Evolutionary conservation across 2,797 vertebrate genomes (phyloP).

Genomic region (Cynodonichthys magdalenae): DNA sequence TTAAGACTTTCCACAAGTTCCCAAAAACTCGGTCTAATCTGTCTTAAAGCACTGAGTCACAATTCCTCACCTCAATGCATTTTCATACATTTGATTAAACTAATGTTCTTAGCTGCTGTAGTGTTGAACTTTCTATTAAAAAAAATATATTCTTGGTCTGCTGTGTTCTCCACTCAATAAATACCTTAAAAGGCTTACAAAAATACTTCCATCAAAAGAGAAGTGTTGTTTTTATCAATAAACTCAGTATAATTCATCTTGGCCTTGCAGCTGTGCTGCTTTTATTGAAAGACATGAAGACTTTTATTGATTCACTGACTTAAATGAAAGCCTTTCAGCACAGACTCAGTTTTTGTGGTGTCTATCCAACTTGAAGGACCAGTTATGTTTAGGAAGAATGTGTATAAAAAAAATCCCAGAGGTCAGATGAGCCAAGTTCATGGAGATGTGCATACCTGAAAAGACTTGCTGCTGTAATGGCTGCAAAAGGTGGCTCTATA

Average conservation of each 20-base stretch:
- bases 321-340: neutral
- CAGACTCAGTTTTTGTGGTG: neutral
- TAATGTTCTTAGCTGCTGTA: conserved; percentile 6
- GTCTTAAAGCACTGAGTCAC: neutral
- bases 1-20: neutral
- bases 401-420: too few relatives aligned
- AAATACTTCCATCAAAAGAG: too few relatives aligned
- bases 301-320: neutral
- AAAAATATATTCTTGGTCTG: neutral
- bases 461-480: too few relatives aligned
- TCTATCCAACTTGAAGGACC: too few relatives aligned
- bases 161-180: conserved; percentile 5
- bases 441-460: too few relatives aligned
- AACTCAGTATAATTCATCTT: neutral
- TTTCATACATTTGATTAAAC: neutral
- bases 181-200: conserved; percentile 21
- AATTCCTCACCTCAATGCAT: neutral
- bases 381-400: neutral
- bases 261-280: neutral
- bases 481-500: too few relatives aligned
- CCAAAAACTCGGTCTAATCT: neutral
- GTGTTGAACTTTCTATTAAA: conserved; percentile 18
- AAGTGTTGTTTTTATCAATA: neutral
- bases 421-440: too few relatives aligned
- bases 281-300: neutral